Evolutionary conservation across 1,140 invertebrate species (phyloP).

Genomic region (Aphidius ervi): DNA sequence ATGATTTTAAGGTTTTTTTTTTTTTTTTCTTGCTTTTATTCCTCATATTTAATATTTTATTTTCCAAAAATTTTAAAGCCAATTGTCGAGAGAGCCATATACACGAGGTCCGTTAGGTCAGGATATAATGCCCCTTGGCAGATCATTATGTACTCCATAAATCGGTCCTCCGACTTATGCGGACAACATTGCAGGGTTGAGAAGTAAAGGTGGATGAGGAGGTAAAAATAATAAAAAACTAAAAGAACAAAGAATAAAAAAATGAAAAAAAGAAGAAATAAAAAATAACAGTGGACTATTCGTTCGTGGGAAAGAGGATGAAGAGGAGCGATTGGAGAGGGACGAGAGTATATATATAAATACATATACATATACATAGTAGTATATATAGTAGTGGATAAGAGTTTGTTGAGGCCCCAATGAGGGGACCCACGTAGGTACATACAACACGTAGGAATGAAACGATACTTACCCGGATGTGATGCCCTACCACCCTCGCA

Average conservation of each 20-base stretch:
- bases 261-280: slow-evolving; percentile 11
- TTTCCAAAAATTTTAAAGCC: too few relatives aligned
- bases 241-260: slow-evolving; percentile 9
- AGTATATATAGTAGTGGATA: slow-evolving; percentile 7
- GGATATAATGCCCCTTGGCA: slow-evolving; percentile 38
- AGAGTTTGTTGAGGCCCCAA: slow-evolving; percentile 5
- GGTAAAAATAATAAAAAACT: not conserved
- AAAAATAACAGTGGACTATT: slow-evolving; percentile 13
- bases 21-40: too few relatives aligned
- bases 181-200: slow-evolving; percentile 12
- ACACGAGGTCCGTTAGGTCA: slow-evolving; percentile 4
- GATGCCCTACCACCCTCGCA: slow-evolving; percentile 22
- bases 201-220: slow-evolving; percentile 4
- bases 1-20: too few relatives aligned
- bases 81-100: too few relatives aligned
- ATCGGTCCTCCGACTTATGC: slow-evolving; percentile 23
- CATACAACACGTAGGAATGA: slow-evolving; percentile 1
- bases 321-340: slow-evolving; percentile 6
- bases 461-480: slow-evolving; percentile 21
- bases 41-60: too few relatives aligned
- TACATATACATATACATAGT: not conserved
- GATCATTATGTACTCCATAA: slow-evolving; percentile 48
- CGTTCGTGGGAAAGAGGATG: slow-evolving; percentile 16
- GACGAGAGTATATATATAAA: not conserved
- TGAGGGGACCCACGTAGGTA: slow-evolving; percentile 8